Evolutionary conservation across 2,113 vertebrate species (phyloP).

Genomic region (Microcebus griseorufus): DNA sequence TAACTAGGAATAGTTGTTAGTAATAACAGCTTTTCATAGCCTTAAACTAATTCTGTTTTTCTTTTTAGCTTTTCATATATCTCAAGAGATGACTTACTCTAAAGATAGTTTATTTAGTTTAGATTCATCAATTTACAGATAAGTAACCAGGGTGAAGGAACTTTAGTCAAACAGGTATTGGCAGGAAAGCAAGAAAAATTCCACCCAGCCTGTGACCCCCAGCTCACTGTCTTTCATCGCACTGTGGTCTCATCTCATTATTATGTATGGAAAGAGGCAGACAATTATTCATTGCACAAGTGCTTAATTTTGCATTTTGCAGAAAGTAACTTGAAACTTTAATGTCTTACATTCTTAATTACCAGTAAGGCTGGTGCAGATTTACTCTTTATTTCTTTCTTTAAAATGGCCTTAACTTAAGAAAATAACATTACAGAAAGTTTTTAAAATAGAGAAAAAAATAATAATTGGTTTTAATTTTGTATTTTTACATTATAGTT

Average conservation of each 20-base stretch:
- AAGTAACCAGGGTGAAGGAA: not conserved
- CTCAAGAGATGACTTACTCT: not conserved
- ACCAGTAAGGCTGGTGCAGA: not conserved
- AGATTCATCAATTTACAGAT: constrained; percentile 22
- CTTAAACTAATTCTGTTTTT: not conserved
- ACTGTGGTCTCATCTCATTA: not conserved
- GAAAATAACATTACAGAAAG: not conserved
- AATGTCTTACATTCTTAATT: constrained; percentile 23
- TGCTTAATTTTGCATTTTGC: constrained; percentile 8
- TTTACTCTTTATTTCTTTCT: not conserved
- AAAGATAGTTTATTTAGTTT: not conserved
- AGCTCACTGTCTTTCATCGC: not conserved
- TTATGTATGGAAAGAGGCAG: not conserved
- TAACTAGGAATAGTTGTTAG: constrained; percentile 13
- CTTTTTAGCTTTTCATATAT: constrained; percentile 8
- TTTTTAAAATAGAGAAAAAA: not conserved
- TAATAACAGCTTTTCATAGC: not conserved
- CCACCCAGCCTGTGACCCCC: not conserved
- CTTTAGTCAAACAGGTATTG: not conserved
- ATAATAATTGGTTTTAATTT: not conserved
- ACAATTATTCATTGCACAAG: not conserved
- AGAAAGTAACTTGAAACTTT: not conserved
- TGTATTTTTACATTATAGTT: not conserved
- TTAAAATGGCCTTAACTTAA: not conserved
- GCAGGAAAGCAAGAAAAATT: not conserved